Percentiles rank a stretch among this genome's conserved stretches.
Conservation (phyloP, 2,113 vertebrate species). For the Zootoca vivipara region DNA sequence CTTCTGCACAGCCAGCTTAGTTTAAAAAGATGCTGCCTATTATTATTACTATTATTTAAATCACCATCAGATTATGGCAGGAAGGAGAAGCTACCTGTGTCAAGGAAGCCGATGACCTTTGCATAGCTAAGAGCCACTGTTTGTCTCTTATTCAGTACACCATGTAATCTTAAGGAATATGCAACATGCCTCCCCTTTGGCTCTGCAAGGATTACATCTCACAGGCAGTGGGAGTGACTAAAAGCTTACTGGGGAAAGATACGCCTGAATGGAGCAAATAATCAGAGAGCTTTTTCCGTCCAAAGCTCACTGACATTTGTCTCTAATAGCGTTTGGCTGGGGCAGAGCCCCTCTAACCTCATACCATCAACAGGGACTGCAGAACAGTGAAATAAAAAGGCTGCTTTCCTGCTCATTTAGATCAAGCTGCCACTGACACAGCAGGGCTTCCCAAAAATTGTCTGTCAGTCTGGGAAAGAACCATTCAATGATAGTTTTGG, state of each 20-base stretch:
- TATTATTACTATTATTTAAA: not conserved
- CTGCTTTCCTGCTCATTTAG: not conserved
- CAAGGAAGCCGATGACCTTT: not conserved
- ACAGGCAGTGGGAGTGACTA: not conserved
- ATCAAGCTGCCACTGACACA: not conserved
- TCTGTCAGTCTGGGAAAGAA: not conserved
- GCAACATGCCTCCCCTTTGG: not conserved
- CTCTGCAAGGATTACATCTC: not conserved
- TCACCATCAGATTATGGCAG: not conserved
- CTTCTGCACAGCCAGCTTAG: not conserved
- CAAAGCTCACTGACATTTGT: not conserved
- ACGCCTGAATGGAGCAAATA: not conserved
- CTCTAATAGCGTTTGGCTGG: not conserved
- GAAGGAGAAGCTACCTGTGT: not conserved
- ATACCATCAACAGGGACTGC: not conserved
- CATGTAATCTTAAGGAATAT: not conserved
- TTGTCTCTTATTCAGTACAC: not conserved
- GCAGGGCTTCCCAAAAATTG: not conserved
- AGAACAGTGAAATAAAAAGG: not conserved
- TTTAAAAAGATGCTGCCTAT: not conserved
- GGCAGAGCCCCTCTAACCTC: not conserved
- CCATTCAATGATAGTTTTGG: not conserved
- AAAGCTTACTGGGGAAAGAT: conserved; percentile 16
- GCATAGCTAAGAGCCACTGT: not conserved
- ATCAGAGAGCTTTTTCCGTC: not conserved